Evolutionary conservation across 1,140 invertebrate genomes (phyloP).

Genomic region (Lutraria rhynchaena): DNA sequence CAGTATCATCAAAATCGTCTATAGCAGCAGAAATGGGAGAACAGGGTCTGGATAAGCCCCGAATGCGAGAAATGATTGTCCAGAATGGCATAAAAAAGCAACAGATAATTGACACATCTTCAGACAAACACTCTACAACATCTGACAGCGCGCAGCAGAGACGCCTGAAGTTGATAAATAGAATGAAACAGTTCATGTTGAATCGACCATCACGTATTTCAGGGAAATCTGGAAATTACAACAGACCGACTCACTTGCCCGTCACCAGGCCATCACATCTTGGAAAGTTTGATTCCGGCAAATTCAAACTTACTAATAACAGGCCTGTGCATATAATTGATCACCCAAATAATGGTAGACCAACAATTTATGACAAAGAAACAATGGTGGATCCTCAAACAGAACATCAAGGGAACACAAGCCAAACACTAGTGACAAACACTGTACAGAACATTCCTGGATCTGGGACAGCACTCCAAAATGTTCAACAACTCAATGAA

Average conservation of each 20-base stretch:
- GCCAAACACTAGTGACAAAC: background rate
- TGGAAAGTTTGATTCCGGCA: background rate
- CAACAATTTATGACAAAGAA: background rate
- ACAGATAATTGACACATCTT: background rate
- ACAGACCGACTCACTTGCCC: background rate
- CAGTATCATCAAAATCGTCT: background rate
- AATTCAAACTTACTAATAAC: background rate
- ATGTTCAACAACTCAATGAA: background rate
- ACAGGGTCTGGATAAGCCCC: background rate
- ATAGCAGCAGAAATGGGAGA: background rate
- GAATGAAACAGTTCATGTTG: conserved; percentile 6
- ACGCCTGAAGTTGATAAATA: background rate
- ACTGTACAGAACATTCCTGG: background rate
- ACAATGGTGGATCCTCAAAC: too few species aligned
- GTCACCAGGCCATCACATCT: background rate
- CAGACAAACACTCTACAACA: background rate
- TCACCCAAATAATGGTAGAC: conserved; percentile 14
- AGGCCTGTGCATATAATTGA: conserved; percentile 7
- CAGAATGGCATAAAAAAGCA: conserved; percentile 4
- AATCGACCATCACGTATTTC: background rate
- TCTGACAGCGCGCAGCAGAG: background rate
- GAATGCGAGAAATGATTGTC: conserved; percentile 14
- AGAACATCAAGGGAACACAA: too few species aligned
- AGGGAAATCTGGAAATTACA: background rate
- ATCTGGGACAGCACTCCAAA: background rate